Evolutionary conservation across 2,113 vertebrate species (phyloP).

Genomic region (Rattus rattus): DNA sequence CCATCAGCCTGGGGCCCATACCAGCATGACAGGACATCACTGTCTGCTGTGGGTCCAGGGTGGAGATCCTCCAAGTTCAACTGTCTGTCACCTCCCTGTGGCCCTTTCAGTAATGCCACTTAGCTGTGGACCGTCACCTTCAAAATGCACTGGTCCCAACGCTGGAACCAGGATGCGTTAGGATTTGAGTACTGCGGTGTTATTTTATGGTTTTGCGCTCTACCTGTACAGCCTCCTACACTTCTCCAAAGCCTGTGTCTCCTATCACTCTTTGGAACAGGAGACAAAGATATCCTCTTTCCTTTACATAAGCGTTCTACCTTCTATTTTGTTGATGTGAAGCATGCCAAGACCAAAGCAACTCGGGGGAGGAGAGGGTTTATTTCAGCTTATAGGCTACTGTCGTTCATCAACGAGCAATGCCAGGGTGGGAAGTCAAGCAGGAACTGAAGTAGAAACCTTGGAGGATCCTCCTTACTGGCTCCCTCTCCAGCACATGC

Average conservation of each 20-base stretch:
- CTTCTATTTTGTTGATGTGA: neutral
- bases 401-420: neutral
- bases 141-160: neutral
- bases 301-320: neutral
- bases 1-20: neutral
- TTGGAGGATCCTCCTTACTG: neutral
- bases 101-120: accelerated
- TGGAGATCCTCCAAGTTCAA: accelerated
- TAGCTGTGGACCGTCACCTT: neutral
- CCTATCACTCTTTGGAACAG: neutral
- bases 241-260: neutral
- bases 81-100: accelerated
- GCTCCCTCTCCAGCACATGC: accelerated
- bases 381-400: neutral
- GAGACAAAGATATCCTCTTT: neutral
- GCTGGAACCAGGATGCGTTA: neutral
- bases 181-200: neutral
- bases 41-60: neutral
- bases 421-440: neutral
- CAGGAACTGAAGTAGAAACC: neutral
- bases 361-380: neutral
- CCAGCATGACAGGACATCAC: accelerated
- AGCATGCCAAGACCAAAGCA: neutral
- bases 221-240: neutral
- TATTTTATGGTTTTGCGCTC: neutral